Percentiles rank a stretch among this genome's conserved stretches.
These are phyloP conservation scores for Actenoides lindsayi DNA, from an alignment of 2,113 vertebrate genomes.

Conservation along the genomic window DNA sequence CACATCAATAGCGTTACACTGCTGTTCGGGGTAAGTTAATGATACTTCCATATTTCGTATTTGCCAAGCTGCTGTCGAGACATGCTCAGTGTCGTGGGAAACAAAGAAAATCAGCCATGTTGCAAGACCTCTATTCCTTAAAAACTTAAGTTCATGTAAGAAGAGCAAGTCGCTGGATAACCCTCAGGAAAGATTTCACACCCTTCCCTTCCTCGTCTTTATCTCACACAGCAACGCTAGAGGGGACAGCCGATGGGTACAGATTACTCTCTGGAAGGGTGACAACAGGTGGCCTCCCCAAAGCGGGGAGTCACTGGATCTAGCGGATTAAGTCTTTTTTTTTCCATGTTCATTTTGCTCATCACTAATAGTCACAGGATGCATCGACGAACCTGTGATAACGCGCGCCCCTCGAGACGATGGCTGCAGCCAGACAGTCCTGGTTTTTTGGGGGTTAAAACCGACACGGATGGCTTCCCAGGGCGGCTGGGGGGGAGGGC, in stretches of 20 bases:
- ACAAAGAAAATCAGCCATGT: conserved; percentile 37
- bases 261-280: background rate
- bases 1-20: background rate
- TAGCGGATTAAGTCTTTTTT: background rate
- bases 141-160: background rate
- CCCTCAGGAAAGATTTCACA: background rate
- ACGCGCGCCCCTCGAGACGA: background rate
- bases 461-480: fast-evolving
- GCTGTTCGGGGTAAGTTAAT: conserved; percentile 5
- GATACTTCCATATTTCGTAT: background rate
- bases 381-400: background rate
- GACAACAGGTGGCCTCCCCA: conserved; percentile 25
- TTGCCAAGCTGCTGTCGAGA: background rate
- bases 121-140: background rate
- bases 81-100: background rate
- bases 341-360: background rate
- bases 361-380: background rate
- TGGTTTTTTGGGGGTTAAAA: background rate
- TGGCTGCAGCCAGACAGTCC: background rate
- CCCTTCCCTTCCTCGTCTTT: background rate
- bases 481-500: background rate
- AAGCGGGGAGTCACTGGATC: background rate
- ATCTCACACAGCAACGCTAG: background rate
- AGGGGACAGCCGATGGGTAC: background rate
- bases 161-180: background rate